phyloP scores from a whole-genome alignment of 2,888 invertebrate genomes.

The Hemicrepidius hirtus region DNA sequence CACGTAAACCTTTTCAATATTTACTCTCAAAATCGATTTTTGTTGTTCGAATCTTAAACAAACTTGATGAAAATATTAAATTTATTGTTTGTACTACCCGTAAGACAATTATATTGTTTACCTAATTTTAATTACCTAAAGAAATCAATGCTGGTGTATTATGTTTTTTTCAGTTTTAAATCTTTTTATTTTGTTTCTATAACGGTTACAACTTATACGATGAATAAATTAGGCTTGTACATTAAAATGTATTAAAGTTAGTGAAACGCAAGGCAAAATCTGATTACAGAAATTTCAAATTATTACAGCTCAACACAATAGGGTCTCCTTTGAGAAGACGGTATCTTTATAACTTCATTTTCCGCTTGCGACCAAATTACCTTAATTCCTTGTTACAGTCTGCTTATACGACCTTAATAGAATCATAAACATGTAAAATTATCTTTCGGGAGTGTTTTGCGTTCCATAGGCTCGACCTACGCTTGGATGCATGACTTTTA shows the following conservation, averaged over 20 bases:
- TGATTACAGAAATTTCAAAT: constrained; percentile 67
- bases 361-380: constrained; percentile 68
- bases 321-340: constrained; percentile 61
- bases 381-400: constrained; percentile 66
- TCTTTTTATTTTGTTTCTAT: no score
- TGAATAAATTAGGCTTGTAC: constrained; percentile 12
- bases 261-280: constrained; percentile 57
- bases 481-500: constrained; percentile 18
- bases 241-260: constrained; percentile 31
- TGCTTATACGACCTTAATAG: constrained; percentile 67
- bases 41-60: no score
- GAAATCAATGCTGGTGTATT: no score
- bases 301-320: constrained; percentile 67
- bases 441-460: constrained; percentile 49
- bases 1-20: no score
- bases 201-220: neutral
- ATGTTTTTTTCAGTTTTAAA: no score
- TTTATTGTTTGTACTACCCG: no score
- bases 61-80: no score
- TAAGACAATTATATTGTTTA: no score
- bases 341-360: constrained; percentile 69
- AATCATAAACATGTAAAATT: constrained; percentile 67
- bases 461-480: constrained; percentile 21
- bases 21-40: no score
- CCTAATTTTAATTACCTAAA: no score